Evolutionary conservation across 1,140 invertebrate species (phyloP).

Genomic region (Lerema accius): DNA sequence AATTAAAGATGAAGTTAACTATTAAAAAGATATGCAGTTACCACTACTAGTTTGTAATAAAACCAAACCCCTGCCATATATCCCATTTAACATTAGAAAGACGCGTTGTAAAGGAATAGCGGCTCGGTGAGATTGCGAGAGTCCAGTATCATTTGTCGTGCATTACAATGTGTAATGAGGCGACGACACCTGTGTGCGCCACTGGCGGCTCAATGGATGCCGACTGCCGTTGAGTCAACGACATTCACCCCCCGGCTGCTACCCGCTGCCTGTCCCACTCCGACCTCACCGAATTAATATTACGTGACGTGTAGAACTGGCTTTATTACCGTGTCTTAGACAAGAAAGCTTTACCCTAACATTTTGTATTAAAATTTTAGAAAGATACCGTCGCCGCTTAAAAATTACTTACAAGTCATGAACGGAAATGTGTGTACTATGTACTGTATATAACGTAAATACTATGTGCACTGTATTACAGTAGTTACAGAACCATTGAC

Average conservation of each 20-base stretch:
- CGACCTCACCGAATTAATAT: neutral
- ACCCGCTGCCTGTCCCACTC: neutral
- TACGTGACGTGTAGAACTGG: neutral
- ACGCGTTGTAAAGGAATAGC: neutral
- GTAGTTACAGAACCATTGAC: no score
- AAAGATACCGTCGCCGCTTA: no score
- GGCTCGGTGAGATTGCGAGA: neutral
- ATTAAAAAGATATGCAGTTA: no score
- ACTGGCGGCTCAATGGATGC: slow-evolving; percentile 13
- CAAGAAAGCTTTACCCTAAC: no score
- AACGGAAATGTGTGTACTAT: no score
- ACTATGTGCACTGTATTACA: no score
- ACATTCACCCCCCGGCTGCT: neutral
- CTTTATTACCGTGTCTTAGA: neutral
- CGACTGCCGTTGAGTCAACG: slow-evolving; percentile 15
- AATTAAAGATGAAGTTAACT: no score
- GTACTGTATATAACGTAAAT: no score
- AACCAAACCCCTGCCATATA: neutral
- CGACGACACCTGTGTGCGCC: slow-evolving; percentile 16
- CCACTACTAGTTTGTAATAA: no score
- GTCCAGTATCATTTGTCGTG: neutral
- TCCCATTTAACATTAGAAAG: neutral
- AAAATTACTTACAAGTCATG: no score
- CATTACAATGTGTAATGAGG: slow-evolving; percentile 14
- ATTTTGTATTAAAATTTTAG: no score